Evolutionary conservation across 2,113 vertebrate species (phyloP).

Genomic region (Pterocles gutturalis): DNA sequence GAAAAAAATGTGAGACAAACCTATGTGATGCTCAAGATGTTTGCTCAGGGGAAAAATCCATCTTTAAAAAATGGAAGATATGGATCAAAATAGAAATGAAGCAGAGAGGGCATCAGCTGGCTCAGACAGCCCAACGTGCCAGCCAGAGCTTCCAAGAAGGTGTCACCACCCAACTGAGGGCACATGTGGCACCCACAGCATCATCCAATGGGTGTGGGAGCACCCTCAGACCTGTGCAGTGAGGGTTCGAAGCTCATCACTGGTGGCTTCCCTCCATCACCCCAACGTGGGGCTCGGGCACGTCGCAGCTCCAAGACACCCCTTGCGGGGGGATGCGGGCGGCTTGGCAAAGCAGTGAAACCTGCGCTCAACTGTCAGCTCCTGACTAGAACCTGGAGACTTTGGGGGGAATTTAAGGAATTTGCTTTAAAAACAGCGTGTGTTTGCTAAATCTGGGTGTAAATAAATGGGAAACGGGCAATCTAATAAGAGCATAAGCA

Average conservation of each 20-base stretch:
- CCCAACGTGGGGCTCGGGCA: background rate
- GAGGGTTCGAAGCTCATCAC: background rate
- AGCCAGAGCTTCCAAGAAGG: background rate
- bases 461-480: background rate
- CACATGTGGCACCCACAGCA: background rate
- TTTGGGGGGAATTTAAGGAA: background rate
- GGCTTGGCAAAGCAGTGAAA: background rate
- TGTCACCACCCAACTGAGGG: background rate
- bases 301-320: rapidly evolving
- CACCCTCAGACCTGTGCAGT: background rate
- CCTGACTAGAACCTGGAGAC: background rate
- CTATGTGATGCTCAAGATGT: background rate
- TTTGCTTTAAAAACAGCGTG: background rate
- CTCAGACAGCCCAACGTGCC: background rate
- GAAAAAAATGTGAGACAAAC: background rate
- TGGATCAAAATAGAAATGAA: background rate
- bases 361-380: background rate
- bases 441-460: background rate
- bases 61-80: background rate
- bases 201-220: background rate
- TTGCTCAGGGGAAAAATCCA: background rate
- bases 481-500: background rate
- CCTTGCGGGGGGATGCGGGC: rapidly evolving
- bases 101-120: background rate
- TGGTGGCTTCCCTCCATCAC: background rate